Evolutionary conservation across 2,888 invertebrate genomes (phyloP), one percentile per base, ranked within the genome.

Genomic region (Temnothorax rugatulus): DNA sequence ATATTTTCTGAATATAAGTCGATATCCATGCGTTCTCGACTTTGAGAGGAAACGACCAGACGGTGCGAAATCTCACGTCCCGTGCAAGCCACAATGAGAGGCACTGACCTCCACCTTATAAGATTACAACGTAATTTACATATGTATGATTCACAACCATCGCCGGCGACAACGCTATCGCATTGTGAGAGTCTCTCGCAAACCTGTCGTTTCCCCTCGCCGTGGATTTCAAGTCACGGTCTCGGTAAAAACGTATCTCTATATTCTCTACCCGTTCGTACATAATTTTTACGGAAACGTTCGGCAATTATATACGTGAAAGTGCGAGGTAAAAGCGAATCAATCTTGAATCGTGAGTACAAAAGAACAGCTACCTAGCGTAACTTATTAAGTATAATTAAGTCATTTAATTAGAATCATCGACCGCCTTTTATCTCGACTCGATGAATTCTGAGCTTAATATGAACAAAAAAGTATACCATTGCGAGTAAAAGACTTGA

Each of bases 41-140:
- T n/a, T 41, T 11, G 34, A 54, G 34, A 66, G 47, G 9, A 18
- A 74, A 59, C n/a, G 44, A 18, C 18, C 29, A 15, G 13, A 34
- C 13, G 11, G 9, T 64, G 68, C 54, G 34, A 71, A 59, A 47
- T n/a, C 21, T 47, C 34, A 69, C 57, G 47, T 79, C 21, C 29
- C 29, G 15, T n/a, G 41, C 21, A 21, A 25, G 25, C 25, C 0
- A 47, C 44, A 68, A 77, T 77, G 21, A 59, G 47, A 71, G 59
- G 38, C 71, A 79, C 57, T 59, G 71, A 79, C 79, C 71, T 79
- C 71, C 57, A 71, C 47, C 71, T 79, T 71, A 71, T 71, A 71
- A 79, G 79, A 79, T 79, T 79, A 71, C 47, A 79, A 29, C 5
- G 71, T 59, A 71, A 79, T 71, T 79, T 71, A 79, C 79, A 71